Evolutionary conservation across 2,888 invertebrate genomes (phyloP).

Genomic region (Dicyrtoma fusca): DNA sequence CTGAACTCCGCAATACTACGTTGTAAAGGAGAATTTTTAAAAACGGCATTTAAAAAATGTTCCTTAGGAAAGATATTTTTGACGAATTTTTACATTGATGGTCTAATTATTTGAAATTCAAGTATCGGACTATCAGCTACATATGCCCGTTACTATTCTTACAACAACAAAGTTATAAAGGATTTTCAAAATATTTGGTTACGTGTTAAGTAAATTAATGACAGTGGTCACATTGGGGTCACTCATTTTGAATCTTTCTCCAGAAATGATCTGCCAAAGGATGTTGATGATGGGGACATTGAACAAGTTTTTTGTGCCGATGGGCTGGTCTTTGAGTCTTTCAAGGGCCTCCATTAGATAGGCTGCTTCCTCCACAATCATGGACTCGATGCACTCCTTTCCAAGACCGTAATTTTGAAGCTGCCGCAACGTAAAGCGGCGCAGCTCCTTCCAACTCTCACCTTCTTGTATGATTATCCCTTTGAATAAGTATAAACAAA

Average conservation of each 20-base stretch:
- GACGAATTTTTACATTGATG: slow-evolving; percentile 11
- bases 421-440: slow-evolving; percentile 7
- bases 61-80: no score
- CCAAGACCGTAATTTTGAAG: slow-evolving; percentile 23
- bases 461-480: slow-evolving; percentile 16
- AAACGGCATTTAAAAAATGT: no score
- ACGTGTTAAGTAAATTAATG: no score
- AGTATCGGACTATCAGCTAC: no score
- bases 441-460: slow-evolving; percentile 5
- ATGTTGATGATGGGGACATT: slow-evolving; percentile 16
- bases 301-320: background rate
- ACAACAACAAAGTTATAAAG: no score
- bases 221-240: slow-evolving; percentile 3
- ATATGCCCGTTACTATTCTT: no score
- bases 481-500: background rate
- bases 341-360: background rate
- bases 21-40: no score
- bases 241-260: slow-evolving; percentile 8
- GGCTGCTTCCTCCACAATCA: slow-evolving; percentile 23
- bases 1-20: no score
- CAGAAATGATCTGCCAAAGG: slow-evolving; percentile 17
- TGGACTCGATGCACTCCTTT: background rate
- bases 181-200: no score
- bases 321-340: no score
- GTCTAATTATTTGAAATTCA: no score